These are phyloP conservation scores for Nannoperca obscura DNA, from an alignment of 2,797 vertebrate genomes.

Conservation along the genomic window DNA sequence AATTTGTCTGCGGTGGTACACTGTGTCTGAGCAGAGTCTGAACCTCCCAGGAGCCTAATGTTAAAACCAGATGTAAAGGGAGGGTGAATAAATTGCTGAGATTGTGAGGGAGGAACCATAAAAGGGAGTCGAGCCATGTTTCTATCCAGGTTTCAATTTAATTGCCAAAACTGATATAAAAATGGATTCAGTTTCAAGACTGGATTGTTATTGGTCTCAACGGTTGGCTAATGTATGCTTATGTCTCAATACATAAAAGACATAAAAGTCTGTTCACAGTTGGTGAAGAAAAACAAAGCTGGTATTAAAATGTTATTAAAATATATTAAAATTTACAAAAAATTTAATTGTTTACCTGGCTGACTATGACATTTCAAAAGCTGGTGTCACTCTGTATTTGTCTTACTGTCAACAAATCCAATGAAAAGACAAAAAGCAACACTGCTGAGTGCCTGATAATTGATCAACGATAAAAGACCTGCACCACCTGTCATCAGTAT, in stretches of 20 bases:
- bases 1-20: slow-evolving; percentile 38
- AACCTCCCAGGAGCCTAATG: slow-evolving; percentile 53
- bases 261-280: too few species aligned
- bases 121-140: not conserved
- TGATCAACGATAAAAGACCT: not conserved
- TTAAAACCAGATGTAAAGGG: slow-evolving; percentile 53
- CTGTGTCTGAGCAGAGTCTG: slow-evolving; percentile 5
- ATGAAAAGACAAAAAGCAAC: slow-evolving; percentile 1
- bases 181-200: not conserved
- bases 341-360: not conserved
- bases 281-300: not conserved
- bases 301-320: not conserved
- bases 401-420: slow-evolving; percentile 9
- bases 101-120: slow-evolving; percentile 12
- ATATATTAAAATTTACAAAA: too few species aligned
- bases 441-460: not conserved
- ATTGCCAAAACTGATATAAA: not conserved
- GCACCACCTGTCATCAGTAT: not conserved
- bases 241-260: not conserved
- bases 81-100: slow-evolving; percentile 18
- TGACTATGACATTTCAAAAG: slow-evolving; percentile 11
- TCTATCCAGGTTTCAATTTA: slow-evolving; percentile 25
- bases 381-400: not conserved
- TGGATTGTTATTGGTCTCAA: slow-evolving; percentile 15
- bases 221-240: not conserved